phyloP scores from a whole-genome alignment of 2,797 vertebrate species.

The Cuculus canorus region DNA sequence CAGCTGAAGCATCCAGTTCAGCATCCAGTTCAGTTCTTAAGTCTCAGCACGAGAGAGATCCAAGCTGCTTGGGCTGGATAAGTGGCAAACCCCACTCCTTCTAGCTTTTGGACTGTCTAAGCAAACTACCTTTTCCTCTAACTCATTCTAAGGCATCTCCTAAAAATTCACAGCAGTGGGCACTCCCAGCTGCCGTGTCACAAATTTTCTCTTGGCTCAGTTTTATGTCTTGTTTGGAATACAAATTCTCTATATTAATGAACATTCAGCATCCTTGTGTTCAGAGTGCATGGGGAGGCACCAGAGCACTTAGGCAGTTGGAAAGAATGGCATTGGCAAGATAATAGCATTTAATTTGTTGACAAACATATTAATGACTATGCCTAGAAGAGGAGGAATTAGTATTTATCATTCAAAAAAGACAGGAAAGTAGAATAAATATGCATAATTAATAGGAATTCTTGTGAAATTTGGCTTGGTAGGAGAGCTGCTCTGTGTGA shows the following conservation, averaged over 20 bases:
- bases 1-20: neutral
- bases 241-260: constrained; percentile 5
- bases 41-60: neutral
- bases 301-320: constrained; percentile 22
- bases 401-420: constrained; percentile 30
- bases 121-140: neutral
- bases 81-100: neutral
- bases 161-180: neutral
- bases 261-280: neutral
- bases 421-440: constrained; percentile 29
- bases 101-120: neutral
- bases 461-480: neutral
- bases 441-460: neutral
- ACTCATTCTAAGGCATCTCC: neutral
- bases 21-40: neutral
- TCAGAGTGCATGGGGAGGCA: constrained; percentile 12
- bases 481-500: neutral
- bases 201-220: neutral
- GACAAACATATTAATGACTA: constrained; percentile 57
- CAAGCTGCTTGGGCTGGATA: neutral
- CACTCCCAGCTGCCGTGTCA: neutral
- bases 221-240: neutral
- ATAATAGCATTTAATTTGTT: constrained; percentile 66
- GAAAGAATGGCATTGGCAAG: constrained; percentile 45
- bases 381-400: constrained; percentile 13